These are phyloP conservation scores for Osmerus eperlanus DNA, from an alignment of 2,113 vertebrate species.

Conservation along the genomic window DNA sequence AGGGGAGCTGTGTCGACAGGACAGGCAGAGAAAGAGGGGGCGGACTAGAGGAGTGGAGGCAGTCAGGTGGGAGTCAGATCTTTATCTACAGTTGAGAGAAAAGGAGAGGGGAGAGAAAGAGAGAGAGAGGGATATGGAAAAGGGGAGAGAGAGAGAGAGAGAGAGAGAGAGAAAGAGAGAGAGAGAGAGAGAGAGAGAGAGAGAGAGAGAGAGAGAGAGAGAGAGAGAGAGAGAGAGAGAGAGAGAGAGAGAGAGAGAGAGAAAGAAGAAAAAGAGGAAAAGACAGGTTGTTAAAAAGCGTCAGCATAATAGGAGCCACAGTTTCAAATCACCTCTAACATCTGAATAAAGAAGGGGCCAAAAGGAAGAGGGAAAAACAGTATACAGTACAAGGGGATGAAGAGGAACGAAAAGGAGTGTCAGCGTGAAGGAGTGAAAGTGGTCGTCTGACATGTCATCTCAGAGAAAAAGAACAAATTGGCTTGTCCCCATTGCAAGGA, in stretches of 20 bases:
- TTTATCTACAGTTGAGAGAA: constrained; percentile 65
- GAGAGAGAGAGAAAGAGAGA: no score
- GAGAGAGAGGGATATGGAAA: no score
- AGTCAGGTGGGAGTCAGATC: constrained; percentile 69
- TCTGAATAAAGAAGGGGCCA: constrained; percentile 45
- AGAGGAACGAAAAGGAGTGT: constrained; percentile 44
- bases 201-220: no score
- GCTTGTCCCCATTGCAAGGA: constrained; percentile 47
- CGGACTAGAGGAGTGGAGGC: constrained; percentile 58
- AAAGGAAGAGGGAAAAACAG: not conserved
- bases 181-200: no score
- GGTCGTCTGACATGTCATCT: not conserved
- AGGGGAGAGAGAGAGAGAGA: no score
- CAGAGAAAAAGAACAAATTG: constrained; percentile 48
- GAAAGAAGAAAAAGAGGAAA: constrained; percentile 26
- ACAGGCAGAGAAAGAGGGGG: constrained; percentile 58
- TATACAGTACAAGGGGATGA: not conserved
- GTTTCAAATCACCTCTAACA: constrained; percentile 64
- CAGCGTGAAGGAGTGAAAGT: constrained; percentile 22
- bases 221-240: not conserved
- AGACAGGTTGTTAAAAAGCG: constrained; percentile 47
- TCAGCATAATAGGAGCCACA: constrained; percentile 43
- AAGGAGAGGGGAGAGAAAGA: constrained; percentile 18
- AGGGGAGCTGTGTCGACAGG: constrained; percentile 39
- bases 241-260: not conserved